Conservation (phyloP, 1,140 invertebrate genomes). For the Eumeta japonica region DNA sequence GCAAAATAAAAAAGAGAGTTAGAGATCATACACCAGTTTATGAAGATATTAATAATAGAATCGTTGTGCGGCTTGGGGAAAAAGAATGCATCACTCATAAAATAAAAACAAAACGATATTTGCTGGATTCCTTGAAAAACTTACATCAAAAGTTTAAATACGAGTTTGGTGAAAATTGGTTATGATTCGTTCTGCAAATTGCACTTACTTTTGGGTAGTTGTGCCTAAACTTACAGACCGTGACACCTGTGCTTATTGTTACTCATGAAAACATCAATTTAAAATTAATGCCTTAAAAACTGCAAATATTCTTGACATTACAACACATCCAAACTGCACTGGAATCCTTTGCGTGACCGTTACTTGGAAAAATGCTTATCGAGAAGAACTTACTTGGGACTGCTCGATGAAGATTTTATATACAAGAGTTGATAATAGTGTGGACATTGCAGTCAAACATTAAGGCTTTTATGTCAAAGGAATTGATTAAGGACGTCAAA, state of each 20-base stretch:
- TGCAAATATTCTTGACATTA: constrained; percentile 6
- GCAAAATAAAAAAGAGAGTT: no score
- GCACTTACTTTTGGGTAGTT: no score
- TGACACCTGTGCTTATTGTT: constrained; percentile 7
- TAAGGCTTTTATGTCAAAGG: constrained; percentile 2
- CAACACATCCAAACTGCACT: constrained; percentile 7
- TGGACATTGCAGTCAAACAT: neutral
- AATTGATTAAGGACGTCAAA: constrained; percentile 4
- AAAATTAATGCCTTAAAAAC: constrained; percentile 6
- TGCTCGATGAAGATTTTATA: constrained; percentile 5
- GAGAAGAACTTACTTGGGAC: constrained; percentile 3
- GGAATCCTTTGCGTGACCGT: constrained; percentile 6
- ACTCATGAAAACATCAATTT: constrained; percentile 7
- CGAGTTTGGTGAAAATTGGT: no score
- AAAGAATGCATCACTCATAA: no score
- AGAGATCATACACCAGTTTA: no score
- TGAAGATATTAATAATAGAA: no score
- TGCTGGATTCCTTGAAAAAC: no score
- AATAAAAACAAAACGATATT: no score
- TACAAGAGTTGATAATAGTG: constrained; percentile 5
- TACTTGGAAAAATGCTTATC: constrained; percentile 9
- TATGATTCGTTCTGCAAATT: no score
- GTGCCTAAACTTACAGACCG: no score
- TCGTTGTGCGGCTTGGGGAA: no score
- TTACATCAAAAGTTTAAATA: no score